phyloP scores from a whole-genome alignment of 1,140 invertebrate genomes.

The Drosophila neocordata region DNA sequence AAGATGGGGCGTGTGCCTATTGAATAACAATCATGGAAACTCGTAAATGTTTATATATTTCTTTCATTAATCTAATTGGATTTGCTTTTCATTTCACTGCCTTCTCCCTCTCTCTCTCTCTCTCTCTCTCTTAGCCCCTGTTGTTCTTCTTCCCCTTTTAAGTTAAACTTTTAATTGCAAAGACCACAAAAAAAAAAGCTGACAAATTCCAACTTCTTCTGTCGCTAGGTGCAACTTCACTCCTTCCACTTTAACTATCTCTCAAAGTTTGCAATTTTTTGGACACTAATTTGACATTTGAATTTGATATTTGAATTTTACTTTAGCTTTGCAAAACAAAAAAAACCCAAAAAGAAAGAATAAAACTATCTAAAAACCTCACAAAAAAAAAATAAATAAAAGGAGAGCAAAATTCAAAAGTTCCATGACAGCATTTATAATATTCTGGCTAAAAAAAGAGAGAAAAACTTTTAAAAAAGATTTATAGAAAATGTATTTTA shows the following conservation, averaged over 20 bases:
- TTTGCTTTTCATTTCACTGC: conserved; percentile 14
- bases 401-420: neutral
- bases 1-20: conserved; percentile 28
- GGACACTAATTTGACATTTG: conserved; percentile 61
- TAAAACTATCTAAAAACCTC: conserved; percentile 2
- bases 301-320: conserved; percentile 43
- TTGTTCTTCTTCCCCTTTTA: neutral
- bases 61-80: conserved; percentile 59
- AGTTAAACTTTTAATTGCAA: conserved; percentile 8
- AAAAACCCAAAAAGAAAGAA: conserved; percentile 3
- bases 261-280: conserved; percentile 42
- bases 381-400: neutral
- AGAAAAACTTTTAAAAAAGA: neutral
- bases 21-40: conserved; percentile 47
- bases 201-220: neutral
- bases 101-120: conserved; percentile 10
- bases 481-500: neutral
- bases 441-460: neutral
- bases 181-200: conserved; percentile 9
- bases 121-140: neutral
- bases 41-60: conserved; percentile 48
- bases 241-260: conserved; percentile 1
- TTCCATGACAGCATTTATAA: neutral
- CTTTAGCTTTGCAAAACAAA: conserved; percentile 16
- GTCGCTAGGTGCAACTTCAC: conserved; percentile 36